A percentile compares a stretch with the other conserved stretches of the same genome.
These are phyloP conservation scores for Hemicentrotus pulcherrimus DNA, from an alignment of 35 echinoderm and acorn worm species.

Conservation along the genomic window DNA sequence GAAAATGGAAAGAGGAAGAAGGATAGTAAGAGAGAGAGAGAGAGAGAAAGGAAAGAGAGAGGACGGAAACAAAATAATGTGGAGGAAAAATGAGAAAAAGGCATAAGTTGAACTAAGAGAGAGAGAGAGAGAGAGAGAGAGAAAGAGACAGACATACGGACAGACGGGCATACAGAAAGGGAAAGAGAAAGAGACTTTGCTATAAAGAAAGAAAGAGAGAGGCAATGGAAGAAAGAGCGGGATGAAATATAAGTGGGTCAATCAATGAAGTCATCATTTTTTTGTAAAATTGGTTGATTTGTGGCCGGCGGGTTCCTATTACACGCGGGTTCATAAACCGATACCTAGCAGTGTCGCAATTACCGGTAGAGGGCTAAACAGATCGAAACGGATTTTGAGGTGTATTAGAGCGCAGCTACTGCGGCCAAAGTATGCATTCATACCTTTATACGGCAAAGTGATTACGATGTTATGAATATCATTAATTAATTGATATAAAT, in stretches of 20 bases:
- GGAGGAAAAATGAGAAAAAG: not conserved
- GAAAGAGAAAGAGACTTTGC: not conserved
- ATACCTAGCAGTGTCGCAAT: constrained; percentile 41
- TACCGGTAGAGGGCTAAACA: constrained; percentile 21
- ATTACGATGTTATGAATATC: not conserved
- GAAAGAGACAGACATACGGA: not conserved
- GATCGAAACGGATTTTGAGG: constrained; percentile 26
- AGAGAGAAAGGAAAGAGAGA: not conserved
- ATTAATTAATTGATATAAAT: not conserved
- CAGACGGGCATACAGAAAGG: not conserved
- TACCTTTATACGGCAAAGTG: not conserved
- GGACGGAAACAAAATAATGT: not conserved
- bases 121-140: not conserved
- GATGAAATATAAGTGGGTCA: constrained; percentile 52
- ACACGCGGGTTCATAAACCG: constrained; percentile 20
- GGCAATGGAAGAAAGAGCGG: not conserved
- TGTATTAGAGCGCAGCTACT: constrained; percentile 5
- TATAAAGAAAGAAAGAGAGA: not conserved
- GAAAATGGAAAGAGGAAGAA: not conserved
- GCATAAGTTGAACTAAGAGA: not conserved
- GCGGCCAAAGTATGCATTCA: not conserved
- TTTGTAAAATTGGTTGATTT: constrained; percentile 50
- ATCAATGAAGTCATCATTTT: constrained; percentile 52
- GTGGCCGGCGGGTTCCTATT: constrained; percentile 41
- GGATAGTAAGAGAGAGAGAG: not conserved